phyloP scores from a whole-genome alignment of 2,113 vertebrate species.

The Salvelinus namaycush region DNA sequence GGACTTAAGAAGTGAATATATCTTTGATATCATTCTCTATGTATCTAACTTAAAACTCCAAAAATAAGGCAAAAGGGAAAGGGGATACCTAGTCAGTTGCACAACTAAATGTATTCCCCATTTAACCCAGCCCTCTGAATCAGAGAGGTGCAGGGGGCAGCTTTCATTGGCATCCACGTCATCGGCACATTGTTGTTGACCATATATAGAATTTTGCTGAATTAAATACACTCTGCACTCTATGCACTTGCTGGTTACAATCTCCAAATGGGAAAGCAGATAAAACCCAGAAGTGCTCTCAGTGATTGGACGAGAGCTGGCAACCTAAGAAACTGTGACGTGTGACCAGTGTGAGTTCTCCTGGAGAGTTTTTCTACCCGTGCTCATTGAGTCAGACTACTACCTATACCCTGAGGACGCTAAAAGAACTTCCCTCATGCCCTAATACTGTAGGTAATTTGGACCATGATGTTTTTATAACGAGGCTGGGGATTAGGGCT shows the following conservation, averaged over 20 bases:
- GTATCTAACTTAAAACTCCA: not conserved
- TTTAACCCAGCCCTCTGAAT: too few relatives aligned
- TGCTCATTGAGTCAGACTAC: slow-evolving; percentile 54
- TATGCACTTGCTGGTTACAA: not conserved
- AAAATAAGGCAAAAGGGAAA: not conserved
- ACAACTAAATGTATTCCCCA: too few relatives aligned
- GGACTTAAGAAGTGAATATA: not conserved
- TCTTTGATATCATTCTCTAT: not conserved
- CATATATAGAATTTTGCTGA: not conserved
- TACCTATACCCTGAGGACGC: slow-evolving; percentile 54
- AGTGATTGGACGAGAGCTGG: slow-evolving; percentile 7
- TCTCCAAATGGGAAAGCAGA: not conserved
- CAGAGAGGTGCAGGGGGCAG: not conserved
- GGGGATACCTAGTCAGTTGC: too few relatives aligned
- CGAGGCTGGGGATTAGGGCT: slow-evolving; percentile 55
- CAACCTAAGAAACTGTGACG: slow-evolving; percentile 63
- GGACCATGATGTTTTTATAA: slow-evolving; percentile 68
- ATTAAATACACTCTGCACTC: not conserved
- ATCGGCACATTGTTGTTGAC: not conserved
- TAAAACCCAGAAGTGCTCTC: not conserved
- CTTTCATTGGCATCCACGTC: not conserved
- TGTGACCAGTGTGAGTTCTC: slow-evolving; percentile 53
- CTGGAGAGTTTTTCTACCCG: slow-evolving; percentile 35
- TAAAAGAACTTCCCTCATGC: slow-evolving; percentile 46
- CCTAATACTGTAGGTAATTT: slow-evolving; percentile 62